A percentile compares a stretch with the other conserved stretches of the same genome.
phyloP scores from a whole-genome alignment of 2,888 invertebrate genomes.

The Tubulanus polymorphus region DNA sequence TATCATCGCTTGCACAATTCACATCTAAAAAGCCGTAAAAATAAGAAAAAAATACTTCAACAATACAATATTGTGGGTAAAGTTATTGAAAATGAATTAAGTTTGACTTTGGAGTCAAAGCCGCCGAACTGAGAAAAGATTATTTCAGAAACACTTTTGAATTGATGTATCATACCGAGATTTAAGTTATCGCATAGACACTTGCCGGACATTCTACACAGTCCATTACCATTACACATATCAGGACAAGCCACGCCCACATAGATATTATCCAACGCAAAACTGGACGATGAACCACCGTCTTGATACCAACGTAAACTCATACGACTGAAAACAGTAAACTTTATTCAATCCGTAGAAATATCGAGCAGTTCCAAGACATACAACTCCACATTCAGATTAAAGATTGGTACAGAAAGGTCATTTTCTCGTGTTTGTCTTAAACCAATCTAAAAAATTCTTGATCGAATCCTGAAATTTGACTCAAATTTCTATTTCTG shows the following conservation, averaged over 20 bases:
- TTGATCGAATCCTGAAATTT: background rate
- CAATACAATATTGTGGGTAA: no score
- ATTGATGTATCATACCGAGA: constrained; percentile 29
- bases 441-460: background rate
- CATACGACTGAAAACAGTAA: constrained; percentile 32
- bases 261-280: constrained; percentile 52
- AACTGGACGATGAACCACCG: constrained; percentile 39
- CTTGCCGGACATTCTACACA: constrained; percentile 34
- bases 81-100: no score
- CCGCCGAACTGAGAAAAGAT: constrained; percentile 10
- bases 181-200: constrained; percentile 45
- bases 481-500: no score
- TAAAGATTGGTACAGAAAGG: no score
- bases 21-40: no score
- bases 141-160: background rate
- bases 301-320: constrained; percentile 46
- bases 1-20: constrained; percentile 27
- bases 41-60: no score
- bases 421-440: no score
- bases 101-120: no score
- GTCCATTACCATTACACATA: constrained; percentile 50
- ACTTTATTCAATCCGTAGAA: background rate
- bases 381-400: no score
- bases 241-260: constrained; percentile 51
- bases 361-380: background rate